These are phyloP conservation scores for Phthorimaea operculella DNA, from an alignment of 1,140 invertebrate species.

Conservation along the genomic window DNA sequence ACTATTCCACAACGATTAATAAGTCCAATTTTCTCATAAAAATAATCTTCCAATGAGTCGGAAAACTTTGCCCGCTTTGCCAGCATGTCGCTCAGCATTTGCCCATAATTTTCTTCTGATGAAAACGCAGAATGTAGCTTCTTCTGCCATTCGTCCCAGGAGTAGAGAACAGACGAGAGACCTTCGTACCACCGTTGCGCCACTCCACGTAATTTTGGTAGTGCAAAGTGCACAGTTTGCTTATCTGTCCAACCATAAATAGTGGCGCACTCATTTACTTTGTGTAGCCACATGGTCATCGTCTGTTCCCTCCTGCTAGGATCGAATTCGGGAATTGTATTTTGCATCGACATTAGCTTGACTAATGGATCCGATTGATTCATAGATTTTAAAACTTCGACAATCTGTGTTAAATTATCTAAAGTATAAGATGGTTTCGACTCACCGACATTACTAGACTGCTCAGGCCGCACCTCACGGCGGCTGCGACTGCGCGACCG, in stretches of 20 bases:
- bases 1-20: conserved; percentile 6
- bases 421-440: too few relatives aligned
- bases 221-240: conserved; percentile 19
- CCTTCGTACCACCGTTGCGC: conserved; percentile 29
- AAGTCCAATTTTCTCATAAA: conserved; percentile 7
- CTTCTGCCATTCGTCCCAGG: conserved; percentile 11
- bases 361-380: too few relatives aligned
- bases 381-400: too few relatives aligned
- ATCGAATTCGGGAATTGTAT: not conserved
- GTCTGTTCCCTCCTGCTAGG: not conserved
- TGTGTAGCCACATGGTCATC: too few relatives aligned
- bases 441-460: too few relatives aligned
- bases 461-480: too few relatives aligned
- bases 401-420: too few relatives aligned
- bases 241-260: conserved; percentile 25
- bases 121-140: conserved; percentile 7
- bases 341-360: too few relatives aligned
- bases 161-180: conserved; percentile 18
- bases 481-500: too few relatives aligned
- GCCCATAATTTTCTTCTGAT: conserved; percentile 3
- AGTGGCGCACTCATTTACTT: conserved; percentile 13
- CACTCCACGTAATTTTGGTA: conserved; percentile 21
- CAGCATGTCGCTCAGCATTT: conserved; percentile 9
- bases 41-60: conserved; percentile 11
- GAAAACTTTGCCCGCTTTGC: conserved; percentile 2